Evolutionary conservation across 2,113 vertebrate species (phyloP), one percentile per base, ranked within the genome.

Genomic region (Isichthys henryi): DNA sequence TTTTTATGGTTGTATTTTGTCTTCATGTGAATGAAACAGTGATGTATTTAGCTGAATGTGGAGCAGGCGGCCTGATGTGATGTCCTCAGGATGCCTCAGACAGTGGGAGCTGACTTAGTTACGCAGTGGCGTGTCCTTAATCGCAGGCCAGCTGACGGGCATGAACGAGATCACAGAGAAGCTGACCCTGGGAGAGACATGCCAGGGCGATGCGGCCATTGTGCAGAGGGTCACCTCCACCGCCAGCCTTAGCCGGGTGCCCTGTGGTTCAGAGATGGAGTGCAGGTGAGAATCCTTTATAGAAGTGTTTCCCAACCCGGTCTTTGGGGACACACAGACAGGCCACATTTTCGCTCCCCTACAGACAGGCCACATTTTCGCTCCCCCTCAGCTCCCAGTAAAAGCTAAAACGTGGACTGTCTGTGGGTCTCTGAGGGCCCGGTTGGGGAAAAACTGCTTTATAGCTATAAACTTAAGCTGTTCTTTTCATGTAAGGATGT

Each of bases 131-230:
- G 27, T 90, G 70, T 70, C 23, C 3, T 19, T 77, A 52, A 48
- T 86, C 91, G 66, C 90, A 99, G 98, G 98, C 92, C 98, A 99
- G 94, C 96, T 99, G 92, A 99, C 95, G 1, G 98, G 98, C 23
- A 99, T 99, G 98, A 99, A 98, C 0, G 98, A 99, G 94, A 97
- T 99, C 95, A 96, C 96, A 0, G 98, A 99, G 96, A 98, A 97
- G 93, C 92, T 99, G 89, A 95, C 35, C 0, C 94, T 99, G 92
- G 95, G 95, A 0, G 96, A 93, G 5, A 94, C 95, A 53, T 97
- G 96, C 91, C 95, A 91, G 90, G 97, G 94, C 0, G 98, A 99
- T 89, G 97, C 98, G 0, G 0, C 93, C 53, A 96, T 99, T 21
- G 97, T 98, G 86, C 98, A 99, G 94, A 96, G 95, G 94, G 97